Evolutionary conservation across 1,140 invertebrate species (phyloP).

Genomic region (Geopemphigus sp.): DNA sequence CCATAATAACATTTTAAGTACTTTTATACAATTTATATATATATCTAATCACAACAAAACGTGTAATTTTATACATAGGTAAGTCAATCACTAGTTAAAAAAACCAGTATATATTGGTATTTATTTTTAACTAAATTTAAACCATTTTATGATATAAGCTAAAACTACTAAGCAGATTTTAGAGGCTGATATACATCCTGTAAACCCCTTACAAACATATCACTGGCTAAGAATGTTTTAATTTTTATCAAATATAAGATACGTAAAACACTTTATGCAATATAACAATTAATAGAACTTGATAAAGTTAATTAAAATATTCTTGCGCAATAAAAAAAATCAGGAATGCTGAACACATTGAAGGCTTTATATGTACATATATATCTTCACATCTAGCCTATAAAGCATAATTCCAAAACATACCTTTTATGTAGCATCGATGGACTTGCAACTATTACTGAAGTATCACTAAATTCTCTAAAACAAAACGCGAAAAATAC

Average conservation of each 20-base stretch:
- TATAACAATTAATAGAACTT: not conserved
- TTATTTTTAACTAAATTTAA: too few species aligned
- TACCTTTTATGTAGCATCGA: conserved; percentile 31
- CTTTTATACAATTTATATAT: too few species aligned
- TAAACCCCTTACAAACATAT: too few species aligned
- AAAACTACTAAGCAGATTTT: too few species aligned
- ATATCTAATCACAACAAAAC: too few species aligned
- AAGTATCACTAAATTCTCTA: conserved; percentile 18
- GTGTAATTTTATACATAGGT: too few species aligned
- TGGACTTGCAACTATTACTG: not conserved
- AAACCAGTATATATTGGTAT: too few species aligned
- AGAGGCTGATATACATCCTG: too few species aligned
- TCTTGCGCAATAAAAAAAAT: conserved; percentile 42
- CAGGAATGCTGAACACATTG: conserved; percentile 39
- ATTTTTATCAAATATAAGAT: conserved; percentile 10
- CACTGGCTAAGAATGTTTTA: not conserved
- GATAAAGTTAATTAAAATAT: conserved; percentile 3
- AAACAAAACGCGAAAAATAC: conserved; percentile 29
- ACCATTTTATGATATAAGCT: too few species aligned
- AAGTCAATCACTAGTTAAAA: too few species aligned
- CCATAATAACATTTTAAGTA: too few species aligned
- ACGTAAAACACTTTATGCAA: not conserved
- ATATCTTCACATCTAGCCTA: conserved; percentile 1
- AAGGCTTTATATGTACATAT: conserved; percentile 29
- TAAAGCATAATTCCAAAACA: conserved; percentile 9